phyloP scores from a whole-genome alignment of 1,140 invertebrate species.

The Physella acuta region DNA sequence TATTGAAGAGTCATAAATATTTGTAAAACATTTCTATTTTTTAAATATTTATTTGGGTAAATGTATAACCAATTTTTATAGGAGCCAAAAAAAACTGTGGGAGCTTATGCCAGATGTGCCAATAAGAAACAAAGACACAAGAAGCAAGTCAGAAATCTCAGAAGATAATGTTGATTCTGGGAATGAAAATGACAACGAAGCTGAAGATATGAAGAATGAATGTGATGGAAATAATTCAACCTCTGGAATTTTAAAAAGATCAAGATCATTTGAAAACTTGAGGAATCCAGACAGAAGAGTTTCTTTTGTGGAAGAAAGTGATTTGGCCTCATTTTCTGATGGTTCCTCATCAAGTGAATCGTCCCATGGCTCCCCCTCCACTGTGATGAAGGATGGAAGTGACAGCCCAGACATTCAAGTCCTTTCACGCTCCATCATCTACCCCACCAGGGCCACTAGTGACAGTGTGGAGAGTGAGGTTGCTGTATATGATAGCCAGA shows the following conservation, averaged over 20 bases:
- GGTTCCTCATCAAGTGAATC: slow-evolving; percentile 8
- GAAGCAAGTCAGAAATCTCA: background rate
- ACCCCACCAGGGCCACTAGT: background rate
- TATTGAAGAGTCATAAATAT: too few relatives aligned
- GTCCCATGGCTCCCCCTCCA: background rate
- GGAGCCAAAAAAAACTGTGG: slow-evolving; percentile 15
- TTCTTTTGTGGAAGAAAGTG: slow-evolving; percentile 25
- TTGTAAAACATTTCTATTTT: too few relatives aligned
- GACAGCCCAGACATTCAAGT: slow-evolving; percentile 25
- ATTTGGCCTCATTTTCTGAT: slow-evolving; percentile 13
- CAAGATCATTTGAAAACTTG: slow-evolving; percentile 30
- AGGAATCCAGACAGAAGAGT: slow-evolving; percentile 21
- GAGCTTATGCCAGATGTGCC: background rate
- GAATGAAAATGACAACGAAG: background rate
- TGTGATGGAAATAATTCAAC: background rate
- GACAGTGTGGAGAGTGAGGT: slow-evolving; percentile 2
- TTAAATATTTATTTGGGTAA: too few relatives aligned
- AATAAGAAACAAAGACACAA: background rate
- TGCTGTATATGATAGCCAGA: too few relatives aligned
- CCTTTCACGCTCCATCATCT: slow-evolving; percentile 5
- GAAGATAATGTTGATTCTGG: too few relatives aligned
- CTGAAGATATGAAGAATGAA: background rate
- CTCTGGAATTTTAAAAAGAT: slow-evolving; percentile 29
- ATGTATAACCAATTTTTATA: too few relatives aligned
- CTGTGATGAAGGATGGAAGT: slow-evolving; percentile 11